Base-by-base conservation (phyloP, 2,797 vertebrate genomes). In the Brachyrhaphis roseni region DNA sequence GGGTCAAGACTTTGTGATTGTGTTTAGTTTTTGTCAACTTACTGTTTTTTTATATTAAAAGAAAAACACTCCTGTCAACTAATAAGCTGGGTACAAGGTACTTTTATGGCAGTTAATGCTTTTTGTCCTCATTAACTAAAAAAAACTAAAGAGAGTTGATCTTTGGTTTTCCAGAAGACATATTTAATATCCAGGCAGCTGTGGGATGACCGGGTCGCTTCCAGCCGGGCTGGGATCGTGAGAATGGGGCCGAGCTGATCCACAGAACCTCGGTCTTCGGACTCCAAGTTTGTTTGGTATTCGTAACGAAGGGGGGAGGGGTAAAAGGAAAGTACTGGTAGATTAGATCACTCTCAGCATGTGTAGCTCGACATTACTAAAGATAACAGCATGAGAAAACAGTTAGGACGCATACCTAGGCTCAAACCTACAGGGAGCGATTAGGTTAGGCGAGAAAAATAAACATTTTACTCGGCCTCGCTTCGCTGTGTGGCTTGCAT, bases 351-450 rank as follows among this genome's bases (percentile, higher is more conserved):
- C 97, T 96, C 96, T 97, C 96, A 97, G 97, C 97, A 98, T 97
- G 97, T 97, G 97, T 97, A 97, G 97, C 96, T 97, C 95, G 95
- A 97, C 97, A 95, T 96, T 96, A 97, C 97, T 98, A 97, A 98
- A 97, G 96, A 96, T 96, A 97, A 97, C 97, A 96, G 97, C 98
- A 98, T 98, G 98, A 98, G 96, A 95, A 97, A 97, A 97, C 94
- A 94, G 95, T 97, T 97, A 96, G 97, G 96, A 95, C 94, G 94
- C 97, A 97, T 98, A 98, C 97, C 97, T 99, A 97, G 97, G 96
- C 96, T 97, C 97, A 97, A 96, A 97, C 96, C 96, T 97, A 96
- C 97, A 97, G 97, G 96, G 97, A 98, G 97, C 97, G 96, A 98
- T 95, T 95, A 94, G 96, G 96, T 95, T 86, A 84, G 88, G 88